Base-by-base conservation (phyloP, 2,113 vertebrate species). In the Progne subis region DNA sequence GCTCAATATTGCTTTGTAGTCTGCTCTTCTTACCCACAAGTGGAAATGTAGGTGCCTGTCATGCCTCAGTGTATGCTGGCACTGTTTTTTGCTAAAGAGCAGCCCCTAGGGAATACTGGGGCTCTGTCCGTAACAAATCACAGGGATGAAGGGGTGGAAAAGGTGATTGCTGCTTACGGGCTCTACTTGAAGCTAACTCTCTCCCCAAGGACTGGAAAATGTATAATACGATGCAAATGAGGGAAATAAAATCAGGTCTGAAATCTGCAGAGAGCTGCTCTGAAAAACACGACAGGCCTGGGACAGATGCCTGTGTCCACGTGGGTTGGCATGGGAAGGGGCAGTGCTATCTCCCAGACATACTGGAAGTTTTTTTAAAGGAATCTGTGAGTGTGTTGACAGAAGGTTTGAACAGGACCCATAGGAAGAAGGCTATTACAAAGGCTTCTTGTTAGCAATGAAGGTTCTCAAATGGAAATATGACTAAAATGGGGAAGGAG, bases 141-240 rank as follows among this genome's bases (percentile, higher is more conserved):
- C 3, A 2, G 39, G n/a, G 65, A 24, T 44, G 15, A 37, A 34
- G 44, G 65, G 14, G 29, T 82, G 49, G 63, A 64, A 92, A 65
- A 92, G 68, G 63, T 59, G 41, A 72, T 24, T 60, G 76, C 86
- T 11, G 4, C 24, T 56, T 55, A 23, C 19, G 67, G 39, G 10
- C 39, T 67, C 43, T 75, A 2, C 53, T 56, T 52, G 41, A 88
- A 92, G 59, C 31, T 44, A 41, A 32, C 21, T 89, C 43, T 93
- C 14, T 87, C 46, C 91, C 46, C 13, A 53, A 7, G 88, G 82
- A 44, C 71, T 92, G 82, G 76, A 92, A 95, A 95, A 90, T 74
- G 10, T 76, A 5, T 92, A 85, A 90, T 79, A 24, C 17, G 25
- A 60, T 94, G 80, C 71, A 92, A 95, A 85, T 79, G 76, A 85